Percentiles rank a stretch among this genome's conserved stretches.
These are phyloP conservation scores for Temnothorax unifasciatus DNA, from an alignment of 2,888 invertebrate species.

Conservation along the genomic window DNA sequence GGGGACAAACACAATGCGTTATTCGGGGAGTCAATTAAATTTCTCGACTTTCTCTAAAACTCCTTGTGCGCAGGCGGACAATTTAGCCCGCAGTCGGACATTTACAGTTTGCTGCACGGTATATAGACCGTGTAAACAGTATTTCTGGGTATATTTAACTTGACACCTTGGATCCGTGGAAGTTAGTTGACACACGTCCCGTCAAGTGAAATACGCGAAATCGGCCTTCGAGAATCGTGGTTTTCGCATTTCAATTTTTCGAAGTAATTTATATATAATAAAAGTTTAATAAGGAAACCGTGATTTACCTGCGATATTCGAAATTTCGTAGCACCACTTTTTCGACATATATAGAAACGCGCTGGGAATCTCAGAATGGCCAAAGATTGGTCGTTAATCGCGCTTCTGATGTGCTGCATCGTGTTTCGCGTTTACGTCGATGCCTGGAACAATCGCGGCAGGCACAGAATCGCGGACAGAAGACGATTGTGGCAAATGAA, in stretches of 20 bases:
- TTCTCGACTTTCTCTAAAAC: conserved; percentile 74
- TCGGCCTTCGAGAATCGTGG: background rate
- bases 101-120: conserved; percentile 56
- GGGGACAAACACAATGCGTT: conserved; percentile 61
- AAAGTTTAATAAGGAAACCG: background rate
- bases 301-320: background rate
- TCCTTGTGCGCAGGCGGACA: background rate
- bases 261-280: background rate
- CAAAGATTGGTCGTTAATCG: background rate
- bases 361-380: background rate
- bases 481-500: conserved; percentile 63
- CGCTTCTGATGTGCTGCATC: conserved; percentile 47
- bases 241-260: background rate
- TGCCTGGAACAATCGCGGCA: conserved; percentile 62
- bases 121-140: conserved; percentile 71
- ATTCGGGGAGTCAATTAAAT: conserved; percentile 69
- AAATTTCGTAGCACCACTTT: background rate
- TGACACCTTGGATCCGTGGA: conserved; percentile 14
- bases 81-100: background rate
- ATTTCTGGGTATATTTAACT: conserved; percentile 69
- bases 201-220: background rate
- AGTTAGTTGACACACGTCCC: conserved; percentile 44
- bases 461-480: conserved; percentile 51
- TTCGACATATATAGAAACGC: background rate
- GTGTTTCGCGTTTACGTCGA: conserved; percentile 8